A percentile compares a stretch with the other conserved stretches of the same genome.
phyloP scores from a whole-genome alignment of 2,888 invertebrate species.

The Mongoloraphidia duomilia region DNA sequence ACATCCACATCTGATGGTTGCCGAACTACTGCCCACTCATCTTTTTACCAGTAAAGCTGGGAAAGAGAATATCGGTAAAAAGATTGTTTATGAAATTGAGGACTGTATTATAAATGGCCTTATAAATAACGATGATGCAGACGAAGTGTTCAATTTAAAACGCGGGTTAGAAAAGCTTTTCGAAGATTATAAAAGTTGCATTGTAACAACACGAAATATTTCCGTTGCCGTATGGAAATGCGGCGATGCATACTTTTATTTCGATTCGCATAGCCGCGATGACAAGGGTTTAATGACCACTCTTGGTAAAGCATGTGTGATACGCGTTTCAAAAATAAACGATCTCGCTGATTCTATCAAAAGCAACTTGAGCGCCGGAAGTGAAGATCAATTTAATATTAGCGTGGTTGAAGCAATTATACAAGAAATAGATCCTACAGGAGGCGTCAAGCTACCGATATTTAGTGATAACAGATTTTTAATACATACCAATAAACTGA shows the following conservation, averaged over 20 bases:
- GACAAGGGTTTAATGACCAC: conserved; percentile 32
- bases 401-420: conserved; percentile 20
- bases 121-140: conserved; percentile 11
- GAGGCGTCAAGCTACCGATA: conserved; percentile 1
- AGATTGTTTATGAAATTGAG: conserved; percentile 21
- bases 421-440: conserved; percentile 19
- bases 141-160: conserved; percentile 16
- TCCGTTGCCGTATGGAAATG: conserved; percentile 42
- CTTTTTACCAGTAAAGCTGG: conserved; percentile 17
- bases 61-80: conserved; percentile 14
- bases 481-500: conserved; percentile 9
- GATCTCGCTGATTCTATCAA: conserved; percentile 26
- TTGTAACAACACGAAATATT: conserved; percentile 40
- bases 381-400: conserved; percentile 23
- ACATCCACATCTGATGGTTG: conserved; percentile 22
- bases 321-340: conserved; percentile 23
- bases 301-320: conserved; percentile 28
- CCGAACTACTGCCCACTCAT: conserved; percentile 26
- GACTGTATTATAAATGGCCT: conserved; percentile 26
- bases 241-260: conserved; percentile 34
- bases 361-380: conserved; percentile 23
- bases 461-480: no score
- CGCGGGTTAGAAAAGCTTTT: conserved; percentile 29
- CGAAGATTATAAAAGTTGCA: conserved; percentile 27
- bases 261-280: conserved; percentile 44